These are phyloP conservation scores for Pyrrhia umbra DNA, from an alignment of 2,888 invertebrate species.

Conservation along the genomic window DNA sequence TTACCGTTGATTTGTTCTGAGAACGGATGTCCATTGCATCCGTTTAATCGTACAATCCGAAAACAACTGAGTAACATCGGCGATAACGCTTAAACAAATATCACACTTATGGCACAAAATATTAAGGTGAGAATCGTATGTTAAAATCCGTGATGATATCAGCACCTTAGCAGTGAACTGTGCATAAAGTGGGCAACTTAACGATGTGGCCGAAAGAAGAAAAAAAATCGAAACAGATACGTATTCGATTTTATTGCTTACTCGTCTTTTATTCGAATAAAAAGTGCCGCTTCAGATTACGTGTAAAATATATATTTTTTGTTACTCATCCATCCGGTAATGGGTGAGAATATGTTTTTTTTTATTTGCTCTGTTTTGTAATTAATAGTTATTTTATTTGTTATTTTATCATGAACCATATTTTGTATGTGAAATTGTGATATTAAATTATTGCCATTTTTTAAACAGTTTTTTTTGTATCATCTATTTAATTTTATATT, in stretches of 20 bases:
- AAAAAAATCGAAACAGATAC: constrained; percentile 54
- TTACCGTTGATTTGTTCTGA: constrained; percentile 83
- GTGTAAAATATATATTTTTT: constrained; percentile 26
- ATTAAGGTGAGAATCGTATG: constrained; percentile 44
- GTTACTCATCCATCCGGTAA: constrained; percentile 9
- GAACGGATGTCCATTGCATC: constrained; percentile 86
- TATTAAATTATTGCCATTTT: no score
- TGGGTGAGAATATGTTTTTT: background rate
- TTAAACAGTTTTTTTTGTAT: no score
- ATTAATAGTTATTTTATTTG: background rate
- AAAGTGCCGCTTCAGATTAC: constrained; percentile 28
- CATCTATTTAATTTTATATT: no score
- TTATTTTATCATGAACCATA: background rate
- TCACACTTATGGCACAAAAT: background rate
- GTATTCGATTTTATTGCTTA: constrained; percentile 54
- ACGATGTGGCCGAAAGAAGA: constrained; percentile 58
- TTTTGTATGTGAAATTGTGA: no score
- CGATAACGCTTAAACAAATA: constrained; percentile 28
- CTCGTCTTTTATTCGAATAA: constrained; percentile 23
- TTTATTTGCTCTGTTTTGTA: background rate
- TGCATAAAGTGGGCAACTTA: constrained; percentile 64
- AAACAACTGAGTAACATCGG: constrained; percentile 64
- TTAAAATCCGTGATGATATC: constrained; percentile 47
- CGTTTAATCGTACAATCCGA: constrained; percentile 79
- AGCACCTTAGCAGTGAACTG: constrained; percentile 50